Conservation (phyloP, 2,797 vertebrate genomes). For the Carapus acus region DNA sequence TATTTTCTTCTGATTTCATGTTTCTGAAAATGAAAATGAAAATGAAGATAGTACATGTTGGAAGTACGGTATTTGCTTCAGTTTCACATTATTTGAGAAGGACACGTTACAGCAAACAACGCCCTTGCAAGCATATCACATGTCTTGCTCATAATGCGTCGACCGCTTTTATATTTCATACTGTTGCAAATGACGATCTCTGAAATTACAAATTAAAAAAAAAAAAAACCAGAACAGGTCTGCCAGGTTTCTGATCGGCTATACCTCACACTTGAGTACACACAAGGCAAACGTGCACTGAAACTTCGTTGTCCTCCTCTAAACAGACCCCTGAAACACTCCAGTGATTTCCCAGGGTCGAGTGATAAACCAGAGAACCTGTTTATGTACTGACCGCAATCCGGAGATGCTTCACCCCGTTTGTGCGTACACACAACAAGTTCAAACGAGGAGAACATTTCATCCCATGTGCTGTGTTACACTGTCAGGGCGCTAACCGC, state of each 20-base stretch:
- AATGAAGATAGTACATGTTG: conserved; percentile 10
- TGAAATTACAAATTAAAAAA: too few species aligned
- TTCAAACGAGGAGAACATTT: conserved; percentile 17
- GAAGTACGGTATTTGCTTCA: too few species aligned
- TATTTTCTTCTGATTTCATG: background rate
- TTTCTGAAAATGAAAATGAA: conserved; percentile 59
- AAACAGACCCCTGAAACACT: conserved; percentile 1
- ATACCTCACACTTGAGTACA: conserved; percentile 27
- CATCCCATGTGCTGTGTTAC: background rate
- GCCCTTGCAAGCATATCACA: too few species aligned
- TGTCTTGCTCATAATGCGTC: too few species aligned
- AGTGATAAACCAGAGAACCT: background rate
- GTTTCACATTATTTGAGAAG: too few species aligned
- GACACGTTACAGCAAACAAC: too few species aligned
- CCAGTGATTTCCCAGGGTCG: conserved; percentile 2
- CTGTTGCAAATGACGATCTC: too few species aligned
- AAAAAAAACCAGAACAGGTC: too few species aligned
- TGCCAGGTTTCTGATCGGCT: conserved; percentile 55
- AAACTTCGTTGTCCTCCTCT: background rate
- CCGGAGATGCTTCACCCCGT: conserved; percentile 47
- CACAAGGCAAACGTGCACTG: conserved; percentile 4
- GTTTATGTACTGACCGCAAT: conserved; percentile 38
- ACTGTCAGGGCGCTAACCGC: background rate
- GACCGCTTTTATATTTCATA: too few species aligned
- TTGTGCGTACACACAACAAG: conserved; percentile 52